Evolutionary conservation across 2,797 vertebrate species (phyloP).

Genomic region (Neostethus bicornis): DNA sequence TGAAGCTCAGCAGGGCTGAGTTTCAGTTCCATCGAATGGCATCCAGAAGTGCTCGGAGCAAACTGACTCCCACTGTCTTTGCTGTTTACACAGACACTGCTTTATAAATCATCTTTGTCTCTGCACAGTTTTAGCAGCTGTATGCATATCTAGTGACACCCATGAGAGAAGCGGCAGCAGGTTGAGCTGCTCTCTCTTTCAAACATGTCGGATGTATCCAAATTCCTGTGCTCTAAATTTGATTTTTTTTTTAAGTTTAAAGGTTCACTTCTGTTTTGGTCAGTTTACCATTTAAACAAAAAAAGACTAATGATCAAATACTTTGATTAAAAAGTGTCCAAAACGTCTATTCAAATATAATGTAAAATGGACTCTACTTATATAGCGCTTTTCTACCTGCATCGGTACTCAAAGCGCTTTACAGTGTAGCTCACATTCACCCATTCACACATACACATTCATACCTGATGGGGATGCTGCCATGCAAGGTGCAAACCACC

Average conservation of each 20-base stretch:
- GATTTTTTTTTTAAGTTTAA: neutral
- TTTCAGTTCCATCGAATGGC: constrained; percentile 15
- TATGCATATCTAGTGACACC: neutral
- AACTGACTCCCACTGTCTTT: constrained; percentile 3
- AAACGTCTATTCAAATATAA: too few species aligned
- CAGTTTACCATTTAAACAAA: too few species aligned
- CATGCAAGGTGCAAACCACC: too few species aligned
- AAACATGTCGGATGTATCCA: neutral
- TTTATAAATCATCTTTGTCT: constrained; percentile 1
- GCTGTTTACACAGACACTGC: constrained; percentile 7
- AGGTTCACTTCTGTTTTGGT: neutral
- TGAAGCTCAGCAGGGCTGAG: constrained; percentile 16
- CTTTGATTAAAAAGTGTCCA: too few species aligned
- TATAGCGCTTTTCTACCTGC: too few species aligned
- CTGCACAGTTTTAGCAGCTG: neutral
- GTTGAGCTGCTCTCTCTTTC: neutral
- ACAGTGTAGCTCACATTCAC: too few species aligned
- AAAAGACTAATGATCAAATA: too few species aligned
- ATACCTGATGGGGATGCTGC: too few species aligned
- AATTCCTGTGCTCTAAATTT: neutral
- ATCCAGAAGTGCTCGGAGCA: constrained; percentile 1
- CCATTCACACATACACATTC: too few species aligned
- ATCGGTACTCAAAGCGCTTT: too few species aligned
- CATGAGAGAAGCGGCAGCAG: neutral
- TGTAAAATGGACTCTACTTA: too few species aligned